Conservation (phyloP, 2,113 vertebrate genomes). For the Lynx canadensis region DNA sequence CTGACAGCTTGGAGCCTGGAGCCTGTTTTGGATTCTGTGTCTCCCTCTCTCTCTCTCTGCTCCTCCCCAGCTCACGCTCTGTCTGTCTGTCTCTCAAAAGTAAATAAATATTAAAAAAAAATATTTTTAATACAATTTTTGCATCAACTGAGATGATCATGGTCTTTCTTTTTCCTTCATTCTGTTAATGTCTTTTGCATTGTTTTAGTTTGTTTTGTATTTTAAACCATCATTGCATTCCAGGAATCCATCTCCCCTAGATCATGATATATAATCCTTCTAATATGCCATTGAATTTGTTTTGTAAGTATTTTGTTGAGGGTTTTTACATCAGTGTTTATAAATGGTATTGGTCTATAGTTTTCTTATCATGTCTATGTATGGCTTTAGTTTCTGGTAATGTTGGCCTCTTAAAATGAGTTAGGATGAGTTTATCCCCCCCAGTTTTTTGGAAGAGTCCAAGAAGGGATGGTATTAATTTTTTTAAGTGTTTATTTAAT, state of each 20-base stretch:
- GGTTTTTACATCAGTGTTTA: background rate
- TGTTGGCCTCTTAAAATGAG: background rate
- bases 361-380: background rate
- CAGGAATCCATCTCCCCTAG: background rate
- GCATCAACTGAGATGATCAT: background rate
- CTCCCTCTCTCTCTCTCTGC: too few species aligned
- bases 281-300: background rate
- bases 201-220: background rate
- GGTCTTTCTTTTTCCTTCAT: background rate
- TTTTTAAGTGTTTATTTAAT: background rate
- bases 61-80: too few species aligned
- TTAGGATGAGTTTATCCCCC: background rate
- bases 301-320: background rate
- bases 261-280: background rate
- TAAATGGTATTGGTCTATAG: background rate
- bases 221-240: background rate
- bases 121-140: background rate
- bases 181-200: background rate
- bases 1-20: too few species aligned
- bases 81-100: too few species aligned
- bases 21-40: too few species aligned
- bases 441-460: background rate
- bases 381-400: background rate
- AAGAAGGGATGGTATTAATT: background rate
- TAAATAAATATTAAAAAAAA: too few species aligned